A percentile compares a stretch with the other conserved stretches of the same genome.
These are phyloP conservation scores for Sycophila texana DNA, from an alignment of 2,888 invertebrate genomes.

Conservation along the genomic window DNA sequence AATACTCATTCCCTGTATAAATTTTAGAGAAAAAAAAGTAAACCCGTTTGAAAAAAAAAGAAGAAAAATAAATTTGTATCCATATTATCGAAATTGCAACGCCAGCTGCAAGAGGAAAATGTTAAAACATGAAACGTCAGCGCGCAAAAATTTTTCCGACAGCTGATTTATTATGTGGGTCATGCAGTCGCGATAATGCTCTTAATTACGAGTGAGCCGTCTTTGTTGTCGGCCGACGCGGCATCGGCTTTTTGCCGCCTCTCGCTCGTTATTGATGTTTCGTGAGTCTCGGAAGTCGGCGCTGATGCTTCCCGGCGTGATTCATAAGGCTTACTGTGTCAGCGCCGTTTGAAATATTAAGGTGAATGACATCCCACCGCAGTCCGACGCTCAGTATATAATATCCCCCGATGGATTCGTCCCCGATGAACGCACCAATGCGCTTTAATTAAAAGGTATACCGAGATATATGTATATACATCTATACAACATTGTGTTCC, in stretches of 20 bases:
- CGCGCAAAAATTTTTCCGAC: slow-evolving; percentile 4
- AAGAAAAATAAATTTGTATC: too few relatives aligned
- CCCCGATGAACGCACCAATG: slow-evolving; percentile 6
- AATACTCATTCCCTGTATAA: too few relatives aligned
- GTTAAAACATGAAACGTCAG: too few relatives aligned
- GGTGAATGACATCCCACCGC: slow-evolving; percentile 50
- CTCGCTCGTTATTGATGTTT: slow-evolving; percentile 43
- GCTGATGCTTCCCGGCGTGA: slow-evolving; percentile 21
- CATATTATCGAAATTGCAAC: too few relatives aligned
- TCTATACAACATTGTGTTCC: too few relatives aligned
- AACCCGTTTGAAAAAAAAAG: too few relatives aligned
- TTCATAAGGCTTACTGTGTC: slow-evolving; percentile 34
- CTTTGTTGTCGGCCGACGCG: slow-evolving; percentile 46
- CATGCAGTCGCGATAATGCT: slow-evolving; percentile 39
- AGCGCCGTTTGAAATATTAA: slow-evolving; percentile 21
- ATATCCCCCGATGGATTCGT: not conserved
- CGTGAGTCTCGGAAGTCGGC: slow-evolving; percentile 37
- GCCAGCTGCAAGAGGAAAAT: too few relatives aligned
- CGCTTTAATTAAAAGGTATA: slow-evolving; percentile 45
- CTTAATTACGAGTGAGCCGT: slow-evolving; percentile 48
- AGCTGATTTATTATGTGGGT: slow-evolving; percentile 40
- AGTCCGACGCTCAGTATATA: not conserved
- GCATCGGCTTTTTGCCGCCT: slow-evolving; percentile 10
- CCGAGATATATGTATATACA: slow-evolving; percentile 1
- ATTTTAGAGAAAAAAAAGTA: too few relatives aligned